Evolutionary conservation across 1,140 invertebrate genomes (phyloP).

Genomic region (Penaeus indicus): DNA sequence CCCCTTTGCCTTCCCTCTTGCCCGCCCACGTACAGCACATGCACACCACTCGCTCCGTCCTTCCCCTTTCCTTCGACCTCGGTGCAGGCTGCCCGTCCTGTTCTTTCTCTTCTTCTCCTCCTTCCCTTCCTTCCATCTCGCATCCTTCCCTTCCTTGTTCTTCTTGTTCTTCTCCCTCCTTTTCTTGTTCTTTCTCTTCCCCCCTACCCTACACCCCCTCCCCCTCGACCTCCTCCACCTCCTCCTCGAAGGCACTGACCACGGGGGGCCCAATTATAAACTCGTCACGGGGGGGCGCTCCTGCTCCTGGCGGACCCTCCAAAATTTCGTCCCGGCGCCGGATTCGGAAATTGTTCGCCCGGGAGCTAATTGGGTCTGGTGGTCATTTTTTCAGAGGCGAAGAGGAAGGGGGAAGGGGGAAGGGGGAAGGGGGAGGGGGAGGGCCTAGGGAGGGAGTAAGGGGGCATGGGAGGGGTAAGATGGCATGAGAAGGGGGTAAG

Average conservation of each 20-base stretch:
- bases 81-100: too few relatives aligned
- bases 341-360: slow-evolving; percentile 51
- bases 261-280: slow-evolving; percentile 59
- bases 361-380: slow-evolving; percentile 47
- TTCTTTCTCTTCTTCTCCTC: too few relatives aligned
- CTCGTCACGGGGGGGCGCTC: slow-evolving; percentile 47
- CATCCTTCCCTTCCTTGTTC: neutral
- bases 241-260: slow-evolving; percentile 19
- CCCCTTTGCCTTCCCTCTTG: too few relatives aligned
- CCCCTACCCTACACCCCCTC: neutral
- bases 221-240: neutral
- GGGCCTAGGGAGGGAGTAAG: neutral
- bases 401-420: too few relatives aligned
- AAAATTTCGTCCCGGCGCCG: slow-evolving; percentile 32
- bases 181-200: neutral
- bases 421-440: too few relatives aligned
- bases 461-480: too few relatives aligned
- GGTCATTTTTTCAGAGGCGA: slow-evolving; percentile 26
- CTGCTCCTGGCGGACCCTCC: slow-evolving; percentile 40
- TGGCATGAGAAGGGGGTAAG: too few relatives aligned
- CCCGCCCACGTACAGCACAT: too few relatives aligned
- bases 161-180: too few relatives aligned
- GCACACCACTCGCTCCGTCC: too few relatives aligned
- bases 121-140: neutral
- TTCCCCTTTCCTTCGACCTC: too few relatives aligned